Evolutionary conservation across 2,888 invertebrate species (phyloP), one percentile per base, ranked within the genome.

Genomic region (Glaucopsyche alexis): DNA sequence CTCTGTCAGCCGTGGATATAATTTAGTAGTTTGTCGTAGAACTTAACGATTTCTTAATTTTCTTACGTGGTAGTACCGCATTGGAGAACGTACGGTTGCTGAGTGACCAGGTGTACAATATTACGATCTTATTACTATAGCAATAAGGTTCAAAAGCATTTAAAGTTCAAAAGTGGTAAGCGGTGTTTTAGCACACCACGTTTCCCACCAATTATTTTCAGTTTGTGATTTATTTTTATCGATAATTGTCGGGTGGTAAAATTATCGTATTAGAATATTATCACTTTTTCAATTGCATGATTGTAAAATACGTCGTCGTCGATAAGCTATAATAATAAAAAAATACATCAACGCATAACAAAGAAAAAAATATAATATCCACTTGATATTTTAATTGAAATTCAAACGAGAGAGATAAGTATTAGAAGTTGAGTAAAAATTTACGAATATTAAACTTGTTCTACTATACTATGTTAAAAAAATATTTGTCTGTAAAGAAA

Each of bases 1-100:
- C 67, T 40, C 66, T 49, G 52, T 67, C 72, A 67, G 45, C 13
- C 67, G 45, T 9, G 45, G 40, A 16, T 67, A 52, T 72, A 72
- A 72, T 72, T 72, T 72, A 42, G 47, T 49, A 19, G 29, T 69
- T 66, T 14, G 49, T 72, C 42, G 19, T 14, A 42, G 45, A 72
- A 49, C 52, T 19, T 66, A 72, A 67, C 52, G 72, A 72, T 72
- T 67, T 52, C 52, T 72, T 72, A 52, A 72, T 72, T 72, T 67
- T 52, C 55, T 67, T 50, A 72, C 72, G 72, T 67, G 72, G 52
- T 19, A 14, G 7, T 14, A 16, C 9, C 8, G 19, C 13, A 72
- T 19, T 72, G 67, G 72, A 55, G 29, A 60, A 60, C 0, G 60
- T 60, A 60, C 11, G 60, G 38, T 52, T 19, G 42, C 42, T 2